Evolutionary conservation across 2,797 vertebrate species (phyloP), one percentile per base, ranked within the genome.

Genomic region (Hylomyscus alleni): DNA sequence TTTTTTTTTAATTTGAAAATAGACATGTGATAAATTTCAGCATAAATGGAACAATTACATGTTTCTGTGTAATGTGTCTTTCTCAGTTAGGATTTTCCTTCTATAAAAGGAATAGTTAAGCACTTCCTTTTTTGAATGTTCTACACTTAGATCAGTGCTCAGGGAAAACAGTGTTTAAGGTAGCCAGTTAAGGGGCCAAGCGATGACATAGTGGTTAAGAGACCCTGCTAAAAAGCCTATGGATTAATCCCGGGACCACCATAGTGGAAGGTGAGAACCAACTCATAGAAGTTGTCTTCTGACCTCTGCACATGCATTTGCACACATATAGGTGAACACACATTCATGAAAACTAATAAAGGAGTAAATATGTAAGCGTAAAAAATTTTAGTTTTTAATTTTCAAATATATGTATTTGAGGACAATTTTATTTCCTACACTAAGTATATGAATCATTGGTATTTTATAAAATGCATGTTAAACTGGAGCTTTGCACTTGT

Each of bases 1-100:
- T n/a, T 73, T 86, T 14, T 96, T 90, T 90, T 90, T 26, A n/a
- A 10, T 58, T 77, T 89, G 78, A 75, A 81, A 77, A 29, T 81
- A 78, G 72, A 90, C 26, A 34, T 19, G 29, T 0, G 44, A 24
- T 69, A 91, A 89, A 85, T 89, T 34, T 84, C 40, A 92, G 3
- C 52, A 62, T 76, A 89, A 86, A 54, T 85, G 80, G 56, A 92
- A 54, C 34, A 31, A 76, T 80, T 50, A 17, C 9, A 67, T 58
- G 3, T 91, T 93, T 58, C 9, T 90, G 14, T 86, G 44, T 54
- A 76, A 91, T 80, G 37, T 93, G 29, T 37, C 29, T 92, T 95
- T 85, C 50, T 81, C 31, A 56, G 31, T 76, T 93, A 93, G 78
- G 40, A 78, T 93, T 78, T 94, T 14, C 56, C 85, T 47, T 69